Percentiles rank a stretch among this genome's conserved stretches.
Evolutionary conservation across 2,888 invertebrate genomes (phyloP).

Genomic region (Plebejus anna): DNA sequence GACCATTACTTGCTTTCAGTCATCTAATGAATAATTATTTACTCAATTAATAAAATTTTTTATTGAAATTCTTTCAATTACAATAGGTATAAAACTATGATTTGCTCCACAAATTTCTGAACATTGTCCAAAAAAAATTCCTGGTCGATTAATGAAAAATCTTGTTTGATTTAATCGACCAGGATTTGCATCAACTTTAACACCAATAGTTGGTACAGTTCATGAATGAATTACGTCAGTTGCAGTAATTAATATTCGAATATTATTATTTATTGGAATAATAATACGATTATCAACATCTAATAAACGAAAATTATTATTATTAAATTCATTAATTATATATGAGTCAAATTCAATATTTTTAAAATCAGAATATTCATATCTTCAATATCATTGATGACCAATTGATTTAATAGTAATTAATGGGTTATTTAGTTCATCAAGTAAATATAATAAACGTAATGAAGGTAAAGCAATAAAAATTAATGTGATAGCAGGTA

Average conservation of each 20-base stretch:
- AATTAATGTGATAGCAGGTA: constrained; percentile 81
- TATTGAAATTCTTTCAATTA: constrained; percentile 81
- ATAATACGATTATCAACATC: constrained; percentile 78
- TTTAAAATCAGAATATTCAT: constrained; percentile 81
- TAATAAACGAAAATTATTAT: constrained; percentile 35
- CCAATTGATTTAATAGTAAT: constrained; percentile 83
- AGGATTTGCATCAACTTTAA: constrained; percentile 83
- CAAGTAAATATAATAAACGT: constrained; percentile 80
- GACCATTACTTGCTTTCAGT: constrained; percentile 85
- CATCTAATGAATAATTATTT: constrained; percentile 80
- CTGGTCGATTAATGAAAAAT: constrained; percentile 81
- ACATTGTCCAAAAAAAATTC: constrained; percentile 87
- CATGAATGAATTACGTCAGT: constrained; percentile 84
- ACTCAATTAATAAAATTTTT: constrained; percentile 73
- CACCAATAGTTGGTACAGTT: constrained; percentile 81
- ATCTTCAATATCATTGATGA: constrained; percentile 84
- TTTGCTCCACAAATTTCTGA: constrained; percentile 91
- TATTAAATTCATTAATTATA: constrained; percentile 36
- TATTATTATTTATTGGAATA: constrained; percentile 80
- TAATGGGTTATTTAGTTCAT: constrained; percentile 75
- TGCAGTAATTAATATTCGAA: constrained; percentile 82
- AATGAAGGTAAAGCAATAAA: constrained; percentile 82
- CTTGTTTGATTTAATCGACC: constrained; percentile 83
- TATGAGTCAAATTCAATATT: constrained; percentile 42
- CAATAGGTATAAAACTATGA: constrained; percentile 87